phyloP scores from a whole-genome alignment of 2,888 invertebrate genomes.

The Meteorus cinctellus region DNA sequence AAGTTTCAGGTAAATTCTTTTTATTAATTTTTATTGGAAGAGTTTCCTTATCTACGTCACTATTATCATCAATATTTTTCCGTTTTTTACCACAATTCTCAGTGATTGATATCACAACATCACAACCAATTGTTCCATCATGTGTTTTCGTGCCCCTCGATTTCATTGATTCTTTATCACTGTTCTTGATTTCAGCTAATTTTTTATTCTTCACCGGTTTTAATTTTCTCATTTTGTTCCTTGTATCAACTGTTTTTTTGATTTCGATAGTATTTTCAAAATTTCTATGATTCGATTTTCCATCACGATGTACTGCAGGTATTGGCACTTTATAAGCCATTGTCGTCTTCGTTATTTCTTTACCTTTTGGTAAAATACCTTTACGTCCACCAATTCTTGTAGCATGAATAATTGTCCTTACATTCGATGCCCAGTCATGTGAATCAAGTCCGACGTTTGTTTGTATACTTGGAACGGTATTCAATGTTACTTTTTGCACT shows the following conservation, averaged over 20 bases:
- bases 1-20: conserved; percentile 56
- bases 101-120: not conserved
- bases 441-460: conserved; percentile 66
- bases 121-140: conserved; percentile 35
- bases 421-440: conserved; percentile 68
- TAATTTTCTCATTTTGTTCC: conserved; percentile 49
- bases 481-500: conserved; percentile 66
- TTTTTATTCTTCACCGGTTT: conserved; percentile 38
- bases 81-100: conserved; percentile 49
- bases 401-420: conserved; percentile 68
- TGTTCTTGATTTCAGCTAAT: conserved; percentile 39
- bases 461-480: conserved; percentile 63
- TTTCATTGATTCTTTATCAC: conserved; percentile 39
- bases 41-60: conserved; percentile 31
- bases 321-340: conserved; percentile 72
- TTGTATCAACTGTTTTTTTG: conserved; percentile 45
- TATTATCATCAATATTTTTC: conserved; percentile 39
- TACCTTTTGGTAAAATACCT: conserved; percentile 69
- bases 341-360: conserved; percentile 69
- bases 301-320: conserved; percentile 68
- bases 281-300: conserved; percentile 28
- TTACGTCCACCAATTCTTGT: conserved; percentile 70
- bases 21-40: conserved; percentile 42
- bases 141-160: not conserved
- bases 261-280: conserved; percentile 43